Conservation (phyloP, 2,113 vertebrate species). For the Apodemus sylvaticus region DNA sequence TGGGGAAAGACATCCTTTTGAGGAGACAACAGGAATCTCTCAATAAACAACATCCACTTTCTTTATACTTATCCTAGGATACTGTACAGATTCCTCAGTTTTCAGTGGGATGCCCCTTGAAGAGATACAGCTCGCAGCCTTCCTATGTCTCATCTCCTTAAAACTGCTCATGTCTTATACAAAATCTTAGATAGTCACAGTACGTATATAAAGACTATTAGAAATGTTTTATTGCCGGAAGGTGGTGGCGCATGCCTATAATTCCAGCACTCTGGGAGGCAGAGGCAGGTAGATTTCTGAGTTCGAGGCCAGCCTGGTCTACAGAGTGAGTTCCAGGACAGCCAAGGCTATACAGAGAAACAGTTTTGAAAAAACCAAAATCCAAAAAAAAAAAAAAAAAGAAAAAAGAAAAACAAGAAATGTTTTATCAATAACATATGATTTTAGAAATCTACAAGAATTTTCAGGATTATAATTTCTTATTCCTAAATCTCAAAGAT, state of each 20-base stretch:
- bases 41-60: not conserved
- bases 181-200: conserved; percentile 16
- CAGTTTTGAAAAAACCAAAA: no score
- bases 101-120: not conserved
- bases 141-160: not conserved
- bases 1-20: not conserved
- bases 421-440: not conserved
- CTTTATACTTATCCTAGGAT: not conserved
- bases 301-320: no score
- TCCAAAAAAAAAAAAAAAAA: no score
- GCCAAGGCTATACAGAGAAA: no score
- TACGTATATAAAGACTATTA: not conserved
- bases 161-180: not conserved
- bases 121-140: not conserved
- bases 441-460: not conserved
- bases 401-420: no score
- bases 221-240: conserved; percentile 47
- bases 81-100: not conserved
- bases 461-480: conserved; percentile 7
- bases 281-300: no score
- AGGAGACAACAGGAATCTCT: not conserved
- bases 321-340: no score
- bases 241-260: no score
- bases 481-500: conserved; percentile 17
- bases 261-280: no score